A percentile compares a stretch with the other conserved stretches of the same genome.
Conservation (phyloP, 2,797 vertebrate genomes). For the Lagorchestes hirsutus region DNA sequence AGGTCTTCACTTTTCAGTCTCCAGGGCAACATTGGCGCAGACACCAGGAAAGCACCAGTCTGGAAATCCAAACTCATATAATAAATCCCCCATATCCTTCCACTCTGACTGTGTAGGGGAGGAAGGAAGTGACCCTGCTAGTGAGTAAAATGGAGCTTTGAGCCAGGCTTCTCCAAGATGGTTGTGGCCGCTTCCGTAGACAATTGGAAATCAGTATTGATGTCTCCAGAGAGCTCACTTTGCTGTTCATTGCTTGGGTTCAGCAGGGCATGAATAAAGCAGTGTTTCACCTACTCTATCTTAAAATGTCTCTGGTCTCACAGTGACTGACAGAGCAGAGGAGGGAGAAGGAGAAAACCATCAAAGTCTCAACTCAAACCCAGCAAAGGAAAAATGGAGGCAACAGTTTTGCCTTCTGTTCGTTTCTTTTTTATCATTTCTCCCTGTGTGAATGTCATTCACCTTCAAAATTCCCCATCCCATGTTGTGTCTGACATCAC, state of each 20-base stretch:
- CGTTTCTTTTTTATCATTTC: neutral
- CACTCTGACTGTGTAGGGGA: neutral
- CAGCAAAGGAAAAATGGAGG: neutral
- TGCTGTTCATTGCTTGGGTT: neutral
- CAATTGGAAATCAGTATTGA: neutral
- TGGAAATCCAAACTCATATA: neutral
- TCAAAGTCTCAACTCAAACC: neutral
- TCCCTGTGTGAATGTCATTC: neutral
- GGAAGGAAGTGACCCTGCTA: neutral
- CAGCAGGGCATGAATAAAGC: neutral
- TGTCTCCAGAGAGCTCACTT: neutral
- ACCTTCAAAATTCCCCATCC: neutral
- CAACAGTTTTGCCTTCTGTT: neutral
- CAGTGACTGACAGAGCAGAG: neutral
- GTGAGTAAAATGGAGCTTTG: neutral
- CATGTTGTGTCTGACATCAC: neutral
- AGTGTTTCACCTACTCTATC: neutral
- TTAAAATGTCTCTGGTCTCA: neutral
- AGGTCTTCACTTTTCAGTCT: neutral
- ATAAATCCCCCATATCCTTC: neutral
- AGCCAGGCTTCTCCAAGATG: neutral
- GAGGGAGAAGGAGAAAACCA: neutral
- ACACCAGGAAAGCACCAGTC: neutral
- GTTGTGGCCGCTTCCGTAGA: neutral
- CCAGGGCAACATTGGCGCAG: neutral